phyloP scores from a whole-genome alignment of 1,140 invertebrate species.

The Aricia agestis region DNA sequence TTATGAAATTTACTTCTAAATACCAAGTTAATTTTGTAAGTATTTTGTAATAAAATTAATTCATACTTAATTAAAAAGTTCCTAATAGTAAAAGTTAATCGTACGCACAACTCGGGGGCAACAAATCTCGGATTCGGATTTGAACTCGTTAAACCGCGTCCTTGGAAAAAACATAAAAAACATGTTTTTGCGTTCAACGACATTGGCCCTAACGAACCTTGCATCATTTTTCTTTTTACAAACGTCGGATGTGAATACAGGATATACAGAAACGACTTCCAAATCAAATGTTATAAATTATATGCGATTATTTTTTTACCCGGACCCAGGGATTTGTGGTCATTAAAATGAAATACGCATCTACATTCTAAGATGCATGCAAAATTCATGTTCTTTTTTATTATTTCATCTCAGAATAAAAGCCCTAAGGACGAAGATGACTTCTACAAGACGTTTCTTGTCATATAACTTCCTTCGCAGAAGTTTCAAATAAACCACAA shows the following conservation, averaged over 20 bases:
- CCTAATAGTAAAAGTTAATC: neutral
- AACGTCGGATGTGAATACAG: constrained; percentile 18
- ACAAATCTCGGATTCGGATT: neutral
- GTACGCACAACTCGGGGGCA: neutral
- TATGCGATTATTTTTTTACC: neutral
- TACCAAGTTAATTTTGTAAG: too few species aligned
- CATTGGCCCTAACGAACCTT: constrained; percentile 51
- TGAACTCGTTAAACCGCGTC: constrained; percentile 12
- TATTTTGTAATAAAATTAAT: too few species aligned
- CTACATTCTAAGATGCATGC: neutral
- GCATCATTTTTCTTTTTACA: constrained; percentile 42
- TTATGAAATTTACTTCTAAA: too few species aligned
- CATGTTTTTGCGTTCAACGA: constrained; percentile 54
- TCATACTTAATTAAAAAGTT: neutral
- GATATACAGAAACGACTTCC: constrained; percentile 37
- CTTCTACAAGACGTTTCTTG: too few species aligned
- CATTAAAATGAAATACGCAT: constrained; percentile 9
- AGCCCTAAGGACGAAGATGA: neutral
- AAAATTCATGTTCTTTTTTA: neutral
- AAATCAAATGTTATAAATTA: constrained; percentile 15
- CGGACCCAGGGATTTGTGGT: neutral
- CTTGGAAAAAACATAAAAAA: constrained; percentile 43
- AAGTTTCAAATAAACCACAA: too few species aligned
- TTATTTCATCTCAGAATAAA: neutral
- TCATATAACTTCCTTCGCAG: too few species aligned